These are phyloP conservation scores for Lissonota sp. DNA, from an alignment of 2,888 invertebrate genomes.

Conservation along the genomic window DNA sequence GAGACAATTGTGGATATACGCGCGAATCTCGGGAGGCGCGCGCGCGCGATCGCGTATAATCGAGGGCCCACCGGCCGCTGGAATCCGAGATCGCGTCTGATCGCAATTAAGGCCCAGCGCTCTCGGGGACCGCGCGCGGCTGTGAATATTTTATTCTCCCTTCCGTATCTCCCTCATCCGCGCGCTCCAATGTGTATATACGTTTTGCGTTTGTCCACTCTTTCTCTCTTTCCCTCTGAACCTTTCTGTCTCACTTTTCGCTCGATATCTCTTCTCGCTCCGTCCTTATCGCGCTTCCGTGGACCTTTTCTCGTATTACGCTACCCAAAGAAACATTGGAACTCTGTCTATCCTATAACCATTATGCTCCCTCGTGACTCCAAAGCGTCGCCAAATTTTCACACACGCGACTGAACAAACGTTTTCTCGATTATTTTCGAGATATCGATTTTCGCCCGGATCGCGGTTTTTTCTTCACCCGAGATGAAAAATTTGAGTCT, in stretches of 20 bases:
- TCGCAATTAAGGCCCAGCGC: slow-evolving; percentile 83
- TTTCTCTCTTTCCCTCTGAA: slow-evolving; percentile 25
- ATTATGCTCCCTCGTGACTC: slow-evolving; percentile 44
- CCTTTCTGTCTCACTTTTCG: slow-evolving; percentile 42
- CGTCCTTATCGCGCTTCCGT: slow-evolving; percentile 59
- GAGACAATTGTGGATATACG: slow-evolving; percentile 1
- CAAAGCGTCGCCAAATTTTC: slow-evolving; percentile 9
- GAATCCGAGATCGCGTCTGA: slow-evolving; percentile 84
- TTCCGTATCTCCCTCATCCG: slow-evolving; percentile 36
- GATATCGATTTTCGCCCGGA: neutral
- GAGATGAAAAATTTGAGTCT: too few relatives aligned
- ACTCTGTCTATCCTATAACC: slow-evolving; percentile 20
- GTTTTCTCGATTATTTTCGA: slow-evolving; percentile 13
- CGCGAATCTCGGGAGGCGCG: slow-evolving; percentile 46
- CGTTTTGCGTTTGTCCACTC: slow-evolving; percentile 75
- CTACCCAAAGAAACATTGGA: slow-evolving; percentile 49
- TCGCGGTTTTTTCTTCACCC: too few relatives aligned
- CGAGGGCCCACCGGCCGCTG: slow-evolving; percentile 81
- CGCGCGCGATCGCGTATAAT: slow-evolving; percentile 66
- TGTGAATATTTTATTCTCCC: slow-evolving; percentile 82
- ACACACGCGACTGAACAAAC: slow-evolving; percentile 20
- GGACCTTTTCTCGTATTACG: slow-evolving; percentile 44
- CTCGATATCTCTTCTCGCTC: slow-evolving; percentile 30
- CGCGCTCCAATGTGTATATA: slow-evolving; percentile 39
- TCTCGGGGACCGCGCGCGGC: slow-evolving; percentile 77